A percentile compares a stretch with the other conserved stretches of the same genome.
Evolutionary conservation across 2,113 vertebrate species (phyloP).

Genomic region (Eurypyga helias): DNA sequence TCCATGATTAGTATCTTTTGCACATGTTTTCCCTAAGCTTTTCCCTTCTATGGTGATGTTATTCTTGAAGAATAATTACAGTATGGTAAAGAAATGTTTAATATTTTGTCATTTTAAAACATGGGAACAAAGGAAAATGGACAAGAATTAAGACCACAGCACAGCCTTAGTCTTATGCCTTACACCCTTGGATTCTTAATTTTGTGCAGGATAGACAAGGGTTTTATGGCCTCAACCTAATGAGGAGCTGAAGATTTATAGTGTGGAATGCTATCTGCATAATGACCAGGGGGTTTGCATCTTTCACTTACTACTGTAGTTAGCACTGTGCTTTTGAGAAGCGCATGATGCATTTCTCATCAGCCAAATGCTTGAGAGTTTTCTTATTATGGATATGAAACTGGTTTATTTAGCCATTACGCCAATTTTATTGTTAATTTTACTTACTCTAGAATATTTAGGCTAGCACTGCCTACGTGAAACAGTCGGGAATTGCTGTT

Average conservation of each 20-base stretch:
- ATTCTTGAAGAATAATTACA: not conserved
- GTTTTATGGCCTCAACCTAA: not conserved
- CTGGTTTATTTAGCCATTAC: not conserved
- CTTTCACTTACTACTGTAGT: not conserved
- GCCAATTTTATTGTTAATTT: conserved; percentile 6
- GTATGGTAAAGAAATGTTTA: not conserved
- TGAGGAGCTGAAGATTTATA: conserved; percentile 4
- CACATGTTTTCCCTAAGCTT: not conserved
- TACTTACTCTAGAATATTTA: not conserved
- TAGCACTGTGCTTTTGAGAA: not conserved
- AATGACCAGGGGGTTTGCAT: not conserved
- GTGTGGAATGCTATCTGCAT: not conserved
- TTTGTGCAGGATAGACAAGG: not conserved
- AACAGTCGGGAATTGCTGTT: not conserved
- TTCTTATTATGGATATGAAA: not conserved
- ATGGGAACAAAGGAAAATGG: not conserved
- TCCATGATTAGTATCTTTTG: not conserved
- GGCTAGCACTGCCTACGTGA: not conserved
- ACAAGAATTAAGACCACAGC: not conserved
- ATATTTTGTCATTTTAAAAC: not conserved
- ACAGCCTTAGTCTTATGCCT: not conserved
- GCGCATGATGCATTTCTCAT: not conserved
- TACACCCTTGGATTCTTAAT: not conserved
- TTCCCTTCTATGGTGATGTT: not conserved
- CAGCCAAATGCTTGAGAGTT: not conserved